Base-by-base conservation (phyloP, 2,113 vertebrate species). In the Ramphastos sulfuratus region DNA sequence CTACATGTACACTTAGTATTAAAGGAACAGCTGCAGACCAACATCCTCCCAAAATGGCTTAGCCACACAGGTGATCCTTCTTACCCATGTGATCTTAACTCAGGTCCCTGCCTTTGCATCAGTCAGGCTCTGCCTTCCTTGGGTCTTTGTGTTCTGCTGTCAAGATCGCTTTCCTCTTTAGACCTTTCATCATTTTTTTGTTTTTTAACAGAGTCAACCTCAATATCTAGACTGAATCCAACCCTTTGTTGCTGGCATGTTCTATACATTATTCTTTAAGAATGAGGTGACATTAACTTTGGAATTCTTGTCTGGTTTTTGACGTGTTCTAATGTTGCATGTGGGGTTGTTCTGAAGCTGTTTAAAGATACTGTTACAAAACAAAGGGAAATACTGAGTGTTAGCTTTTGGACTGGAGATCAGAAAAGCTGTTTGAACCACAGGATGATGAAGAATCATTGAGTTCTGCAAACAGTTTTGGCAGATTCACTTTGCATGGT, bases 401-500 rank as follows among this genome's bases (percentile, higher is more conserved):
- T 90, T 80, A 65, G 85, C 58, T 86, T 90, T 92, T 96, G 90
- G 83, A 84, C 85, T 72, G 80, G 73, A 93, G 83, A 96, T 96
- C 83, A 92, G 80, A 96, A 90, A 69, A 81, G 54, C n/a, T 75
- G n/a, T 79, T 83, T 90, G 79, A 93, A 90, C 82, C 80, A 69
- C 82, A 83, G 42, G 31, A 83, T 85, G 60, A 83, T 81, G 76
- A 94, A 94, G 69, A 94, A 74, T 76, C 80, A 60, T 54, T 56
- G 48, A 74, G 65, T 88, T 93, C 69, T 93, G 58, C 61, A 60
- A 88, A 67, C 28, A 69, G 69, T 81, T 93, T 65, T 88, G 90
- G 65, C 83, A 95, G 61, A 94, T 75, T 90, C 48, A 65, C 65
- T 94, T 91, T 86, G 28, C 54, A 10, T 72, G 19, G 54, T 84